phyloP scores from a whole-genome alignment of 2,797 vertebrate genomes.

The Melanotaenia nigrans region DNA sequence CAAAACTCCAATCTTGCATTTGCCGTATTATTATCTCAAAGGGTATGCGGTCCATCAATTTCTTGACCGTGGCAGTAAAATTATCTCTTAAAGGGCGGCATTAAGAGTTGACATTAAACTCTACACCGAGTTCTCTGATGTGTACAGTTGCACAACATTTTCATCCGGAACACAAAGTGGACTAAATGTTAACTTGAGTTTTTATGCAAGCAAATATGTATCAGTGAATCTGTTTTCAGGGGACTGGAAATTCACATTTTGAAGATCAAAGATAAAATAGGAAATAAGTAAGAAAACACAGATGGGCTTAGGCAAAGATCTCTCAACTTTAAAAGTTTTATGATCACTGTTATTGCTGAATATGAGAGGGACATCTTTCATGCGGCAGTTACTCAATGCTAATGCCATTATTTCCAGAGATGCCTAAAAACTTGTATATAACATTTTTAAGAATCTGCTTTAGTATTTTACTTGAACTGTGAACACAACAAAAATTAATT shows the following conservation, averaged over 20 bases:
- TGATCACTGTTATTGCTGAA: conserved; percentile 11
- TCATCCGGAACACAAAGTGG: conserved; percentile 26
- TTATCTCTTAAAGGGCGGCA: conserved; percentile 41
- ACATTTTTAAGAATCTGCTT: background rate
- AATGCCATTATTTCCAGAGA: conserved; percentile 6
- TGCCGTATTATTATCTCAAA: conserved; percentile 29
- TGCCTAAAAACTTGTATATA: background rate
- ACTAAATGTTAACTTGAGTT: conserved; percentile 7
- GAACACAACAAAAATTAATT: background rate
- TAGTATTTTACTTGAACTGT: background rate
- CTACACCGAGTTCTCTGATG: conserved; percentile 26
- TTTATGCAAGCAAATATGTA: conserved; percentile 1
- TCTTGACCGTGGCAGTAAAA: conserved; percentile 32
- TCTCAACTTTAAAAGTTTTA: conserved; percentile 2
- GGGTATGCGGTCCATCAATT: conserved; percentile 18
- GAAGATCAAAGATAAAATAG: background rate
- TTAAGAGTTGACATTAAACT: conserved; percentile 38
- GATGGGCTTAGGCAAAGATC: conserved; percentile 7
- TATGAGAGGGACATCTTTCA: background rate
- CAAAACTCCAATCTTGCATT: conserved; percentile 12
- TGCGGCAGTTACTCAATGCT: background rate
- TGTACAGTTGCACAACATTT: conserved; percentile 21
- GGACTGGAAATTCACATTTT: background rate
- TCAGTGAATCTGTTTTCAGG: conserved; percentile 12
- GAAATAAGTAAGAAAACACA: conserved; percentile 15